phyloP scores from a whole-genome alignment of 2,888 invertebrate genomes.

The Fragum sueziense region DNA sequence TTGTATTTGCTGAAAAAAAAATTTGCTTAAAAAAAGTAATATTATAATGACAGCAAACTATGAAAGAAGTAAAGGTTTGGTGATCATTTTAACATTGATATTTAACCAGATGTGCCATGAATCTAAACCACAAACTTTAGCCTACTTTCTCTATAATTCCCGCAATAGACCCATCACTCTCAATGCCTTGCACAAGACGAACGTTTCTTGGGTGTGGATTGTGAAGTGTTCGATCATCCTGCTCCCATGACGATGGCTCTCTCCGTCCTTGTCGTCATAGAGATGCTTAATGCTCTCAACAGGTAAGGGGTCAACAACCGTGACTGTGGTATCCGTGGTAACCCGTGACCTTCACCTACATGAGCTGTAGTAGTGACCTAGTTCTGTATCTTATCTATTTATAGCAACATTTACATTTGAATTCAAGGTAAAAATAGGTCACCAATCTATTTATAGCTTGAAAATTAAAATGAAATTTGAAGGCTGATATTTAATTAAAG shows the following conservation, averaged over 20 bases:
- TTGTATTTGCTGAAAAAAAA: no score
- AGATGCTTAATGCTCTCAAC: slow-evolving; percentile 99
- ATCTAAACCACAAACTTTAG: no score
- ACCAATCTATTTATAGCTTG: no score
- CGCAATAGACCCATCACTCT: slow-evolving; percentile 80
- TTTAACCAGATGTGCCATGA: neutral
- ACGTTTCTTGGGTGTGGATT: slow-evolving; percentile 96
- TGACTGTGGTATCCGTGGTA: slow-evolving; percentile 12
- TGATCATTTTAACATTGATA: neutral
- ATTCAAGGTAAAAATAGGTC: no score
- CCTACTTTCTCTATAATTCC: slow-evolving; percentile 1
- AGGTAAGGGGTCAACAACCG: slow-evolving; percentile 85
- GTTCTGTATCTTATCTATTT: no score
- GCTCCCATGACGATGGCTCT: slow-evolving; percentile 99
- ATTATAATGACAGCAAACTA: no score
- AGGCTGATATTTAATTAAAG: no score
- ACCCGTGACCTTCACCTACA: neutral
- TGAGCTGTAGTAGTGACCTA: neutral
- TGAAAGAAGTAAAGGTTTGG: neutral
- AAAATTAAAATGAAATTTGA: no score
- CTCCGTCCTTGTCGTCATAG: slow-evolving; percentile 99
- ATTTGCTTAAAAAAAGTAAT: no score
- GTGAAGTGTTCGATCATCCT: slow-evolving; percentile 98
- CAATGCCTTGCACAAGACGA: slow-evolving; percentile 82
- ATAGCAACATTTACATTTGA: no score